Base-by-base conservation (phyloP, 2,113 vertebrate species). In the Morone saxatilis region DNA sequence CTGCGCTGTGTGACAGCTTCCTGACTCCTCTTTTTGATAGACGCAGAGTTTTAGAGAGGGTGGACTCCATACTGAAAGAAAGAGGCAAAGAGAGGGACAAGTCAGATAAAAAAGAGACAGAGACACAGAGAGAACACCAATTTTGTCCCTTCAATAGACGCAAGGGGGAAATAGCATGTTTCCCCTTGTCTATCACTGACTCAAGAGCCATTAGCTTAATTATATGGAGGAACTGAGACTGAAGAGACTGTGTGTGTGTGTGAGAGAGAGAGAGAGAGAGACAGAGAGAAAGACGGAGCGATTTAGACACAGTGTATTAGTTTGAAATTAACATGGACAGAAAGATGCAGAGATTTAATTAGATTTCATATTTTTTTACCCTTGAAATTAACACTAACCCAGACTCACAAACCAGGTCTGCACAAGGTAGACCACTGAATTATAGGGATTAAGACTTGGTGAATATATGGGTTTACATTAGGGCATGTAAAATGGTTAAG, bases 131-230 rank as follows among this genome's bases (percentile, higher is more conserved):
- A 74, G 78, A 85, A 83, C 80, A 83, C 84, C 85, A 91, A 90
- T 89, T 88, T 76, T 62, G 59, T 73, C 53, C 70, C 78, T 81
- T 86, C 81, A 53, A 73, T 83, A 84, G 83, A 76, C 50, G 2
- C 70, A 56, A 82, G 68, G 57, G 84, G 87, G 84, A 93, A 94
- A 93, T 90, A 92, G 84, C 90, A 91, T 83, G 92, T 92, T 93
- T 87, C 76, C 81, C 31, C 71, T 68, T 86, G 86, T 94, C 94
- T 72, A 59, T 93, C 90, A 93, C 76, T 90, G 94, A 88, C 89
- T 93, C 85, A 79, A 92, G 90, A 88, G 78, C 88, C 75, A 92
- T 92, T 89, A 89, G 89, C 80, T 67, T 94, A 94, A 94, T 94
- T 94, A 93, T 84, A 93, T 65, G 59, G 89, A 86, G 67, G 81